These are phyloP conservation scores for Ganaspis brasiliensis DNA, from an alignment of 2,888 invertebrate species.

Conservation along the genomic window DNA sequence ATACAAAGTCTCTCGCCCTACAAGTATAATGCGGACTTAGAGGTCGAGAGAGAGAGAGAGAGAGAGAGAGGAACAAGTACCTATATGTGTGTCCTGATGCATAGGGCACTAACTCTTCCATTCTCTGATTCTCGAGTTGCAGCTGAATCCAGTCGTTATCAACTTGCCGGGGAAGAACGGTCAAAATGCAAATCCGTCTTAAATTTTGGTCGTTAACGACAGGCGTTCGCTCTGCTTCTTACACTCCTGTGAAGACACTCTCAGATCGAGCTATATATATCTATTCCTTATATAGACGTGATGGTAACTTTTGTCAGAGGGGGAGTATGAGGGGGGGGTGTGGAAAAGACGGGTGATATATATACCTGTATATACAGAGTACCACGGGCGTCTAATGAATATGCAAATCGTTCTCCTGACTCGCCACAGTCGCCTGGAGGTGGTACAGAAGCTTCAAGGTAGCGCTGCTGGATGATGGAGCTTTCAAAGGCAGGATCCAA, in stretches of 20 bases:
- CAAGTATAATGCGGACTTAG: constrained; percentile 30
- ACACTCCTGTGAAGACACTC: constrained; percentile 58
- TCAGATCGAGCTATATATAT: constrained; percentile 50
- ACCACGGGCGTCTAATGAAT: constrained; percentile 75
- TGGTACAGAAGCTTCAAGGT: constrained; percentile 28
- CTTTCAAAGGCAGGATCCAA: neutral
- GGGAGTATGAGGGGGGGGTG: neutral
- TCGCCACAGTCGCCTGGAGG: constrained; percentile 67
- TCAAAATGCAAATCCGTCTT: constrained; percentile 77
- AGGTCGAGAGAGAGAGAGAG: constrained; percentile 15
- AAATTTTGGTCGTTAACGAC: constrained; percentile 77
- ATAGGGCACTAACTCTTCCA: constrained; percentile 14
- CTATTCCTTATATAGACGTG: constrained; percentile 34
- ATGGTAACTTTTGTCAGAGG: neutral
- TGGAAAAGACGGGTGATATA: neutral
- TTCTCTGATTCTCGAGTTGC: constrained; percentile 9
- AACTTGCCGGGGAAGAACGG: constrained; percentile 71
- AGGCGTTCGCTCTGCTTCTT: constrained; percentile 60
- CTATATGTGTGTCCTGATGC: constrained; percentile 30
- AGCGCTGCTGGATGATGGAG: neutral
- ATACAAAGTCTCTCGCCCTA: constrained; percentile 12
- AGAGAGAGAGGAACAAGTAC: constrained; percentile 18
- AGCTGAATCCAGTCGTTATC: constrained; percentile 67
- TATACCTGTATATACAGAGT: constrained; percentile 46
- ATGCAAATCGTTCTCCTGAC: constrained; percentile 74